Evolutionary conservation across 2,797 vertebrate species (phyloP).

Genomic region (Parauchenoglanis ngamensis): DNA sequence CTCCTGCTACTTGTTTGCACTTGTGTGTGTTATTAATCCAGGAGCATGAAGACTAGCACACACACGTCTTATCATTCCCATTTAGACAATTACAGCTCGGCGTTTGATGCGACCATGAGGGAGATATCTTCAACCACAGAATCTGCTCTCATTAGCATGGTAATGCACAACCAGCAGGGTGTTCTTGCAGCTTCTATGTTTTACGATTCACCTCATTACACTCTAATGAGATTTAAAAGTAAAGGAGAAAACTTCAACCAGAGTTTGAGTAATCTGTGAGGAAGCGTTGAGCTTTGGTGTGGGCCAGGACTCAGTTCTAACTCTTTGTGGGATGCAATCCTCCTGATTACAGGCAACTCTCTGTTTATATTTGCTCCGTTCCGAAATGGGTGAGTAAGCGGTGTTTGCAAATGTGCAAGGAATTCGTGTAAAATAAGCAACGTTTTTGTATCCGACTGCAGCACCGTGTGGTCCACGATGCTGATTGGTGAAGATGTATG

Average conservation of each 20-base stretch:
- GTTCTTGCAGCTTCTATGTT: conserved; percentile 68
- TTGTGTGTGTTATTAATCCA: conserved; percentile 53
- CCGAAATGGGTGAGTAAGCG: background rate
- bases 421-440: background rate
- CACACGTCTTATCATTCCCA: conserved; percentile 47
- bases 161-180: conserved; percentile 80
- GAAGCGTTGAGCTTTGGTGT: conserved; percentile 3
- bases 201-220: conserved; percentile 81
- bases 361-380: background rate
- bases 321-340: background rate
- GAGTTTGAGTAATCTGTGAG: conserved; percentile 46
- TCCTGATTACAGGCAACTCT: conserved; percentile 9
- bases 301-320: background rate
- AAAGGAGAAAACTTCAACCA: conserved; percentile 72
- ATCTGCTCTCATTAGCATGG: conserved; percentile 77
- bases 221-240: conserved; percentile 83
- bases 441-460: background rate
- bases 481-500: background rate
- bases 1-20: conserved; percentile 56
- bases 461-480: background rate
- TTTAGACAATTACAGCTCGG: conserved; percentile 51
- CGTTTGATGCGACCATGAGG: conserved; percentile 55
- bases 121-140: conserved; percentile 69
- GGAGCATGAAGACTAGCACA: conserved; percentile 2
- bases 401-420: background rate